phyloP scores from a whole-genome alignment of 2,888 invertebrate genomes.

The Andrena haemorrhoa region DNA sequence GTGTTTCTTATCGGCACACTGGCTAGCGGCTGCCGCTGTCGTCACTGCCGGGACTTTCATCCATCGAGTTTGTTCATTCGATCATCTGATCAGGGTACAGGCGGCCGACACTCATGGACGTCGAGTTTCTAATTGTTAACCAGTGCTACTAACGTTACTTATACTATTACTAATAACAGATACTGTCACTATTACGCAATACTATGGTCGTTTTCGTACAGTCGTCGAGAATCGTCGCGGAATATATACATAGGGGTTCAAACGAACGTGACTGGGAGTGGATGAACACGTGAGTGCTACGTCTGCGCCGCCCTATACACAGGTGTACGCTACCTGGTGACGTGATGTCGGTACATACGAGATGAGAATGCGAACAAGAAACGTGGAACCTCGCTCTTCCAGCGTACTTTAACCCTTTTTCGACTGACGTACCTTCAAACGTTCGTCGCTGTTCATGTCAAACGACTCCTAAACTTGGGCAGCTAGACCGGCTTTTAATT shows the following conservation, averaged over 20 bases:
- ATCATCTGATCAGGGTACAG: slow-evolving; percentile 63
- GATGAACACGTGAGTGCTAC: slow-evolving; percentile 24
- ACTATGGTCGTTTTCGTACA: slow-evolving; percentile 33
- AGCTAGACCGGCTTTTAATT: background rate
- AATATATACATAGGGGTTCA: slow-evolving; percentile 1
- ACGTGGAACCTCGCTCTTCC: slow-evolving; percentile 48
- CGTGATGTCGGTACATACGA: slow-evolving; percentile 42
- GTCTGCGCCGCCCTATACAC: slow-evolving; percentile 50
- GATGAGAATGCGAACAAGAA: slow-evolving; percentile 8
- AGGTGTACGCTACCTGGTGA: slow-evolving; percentile 53
- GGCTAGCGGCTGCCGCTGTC: slow-evolving; percentile 60
- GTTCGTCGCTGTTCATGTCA: slow-evolving; percentile 20
- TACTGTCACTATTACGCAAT: slow-evolving; percentile 25
- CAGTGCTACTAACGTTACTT: slow-evolving; percentile 46
- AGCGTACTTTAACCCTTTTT: slow-evolving; percentile 11
- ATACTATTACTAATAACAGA: slow-evolving; percentile 40
- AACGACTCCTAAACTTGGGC: background rate
- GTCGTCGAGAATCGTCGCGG: slow-evolving; percentile 23
- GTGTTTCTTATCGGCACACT: slow-evolving; percentile 32
- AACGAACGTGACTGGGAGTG: slow-evolving; percentile 6
- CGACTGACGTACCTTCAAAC: slow-evolving; percentile 41
- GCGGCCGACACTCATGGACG: slow-evolving; percentile 40
- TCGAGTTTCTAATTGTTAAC: slow-evolving; percentile 60
- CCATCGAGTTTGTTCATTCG: slow-evolving; percentile 54
- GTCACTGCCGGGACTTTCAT: slow-evolving; percentile 67